These are phyloP conservation scores for Drosophila sucinea DNA, from an alignment of 1,140 invertebrate species.

Conservation along the genomic window DNA sequence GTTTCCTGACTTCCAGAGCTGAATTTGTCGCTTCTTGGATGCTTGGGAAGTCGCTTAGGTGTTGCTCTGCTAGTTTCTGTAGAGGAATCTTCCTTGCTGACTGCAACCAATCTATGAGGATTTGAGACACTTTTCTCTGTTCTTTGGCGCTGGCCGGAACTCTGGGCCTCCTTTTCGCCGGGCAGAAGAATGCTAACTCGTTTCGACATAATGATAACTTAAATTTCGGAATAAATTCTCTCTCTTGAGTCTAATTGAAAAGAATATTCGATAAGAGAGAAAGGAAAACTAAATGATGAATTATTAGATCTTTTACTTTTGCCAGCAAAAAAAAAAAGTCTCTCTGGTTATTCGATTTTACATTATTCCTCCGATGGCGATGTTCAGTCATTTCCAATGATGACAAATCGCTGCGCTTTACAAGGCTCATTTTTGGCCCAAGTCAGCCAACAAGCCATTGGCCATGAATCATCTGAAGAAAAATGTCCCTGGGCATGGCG, in stretches of 20 bases:
- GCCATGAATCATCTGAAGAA: constrained; percentile 20
- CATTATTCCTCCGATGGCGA: constrained; percentile 22
- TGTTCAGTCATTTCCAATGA: constrained; percentile 57
- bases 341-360: neutral
- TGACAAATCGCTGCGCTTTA: constrained; percentile 35
- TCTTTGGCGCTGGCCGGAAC: neutral
- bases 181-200: constrained; percentile 58
- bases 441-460: neutral
- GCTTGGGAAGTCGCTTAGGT: neutral
- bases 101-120: too few species aligned
- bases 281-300: neutral
- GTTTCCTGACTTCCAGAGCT: too few species aligned
- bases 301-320: neutral
- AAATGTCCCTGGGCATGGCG: constrained; percentile 1
- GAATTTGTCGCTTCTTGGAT: neutral
- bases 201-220: constrained; percentile 52
- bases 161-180: constrained; percentile 11
- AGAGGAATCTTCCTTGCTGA: neutral
- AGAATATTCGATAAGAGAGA: neutral
- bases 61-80: neutral
- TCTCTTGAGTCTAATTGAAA: constrained; percentile 1
- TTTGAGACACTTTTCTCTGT: too few species aligned
- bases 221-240: neutral
- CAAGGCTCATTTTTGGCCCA: constrained; percentile 5
- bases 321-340: too few species aligned